A percentile compares a stretch with the other conserved stretches of the same genome.
Conservation (phyloP, 2,113 vertebrate genomes). For the Sylvietta virens region DNA sequence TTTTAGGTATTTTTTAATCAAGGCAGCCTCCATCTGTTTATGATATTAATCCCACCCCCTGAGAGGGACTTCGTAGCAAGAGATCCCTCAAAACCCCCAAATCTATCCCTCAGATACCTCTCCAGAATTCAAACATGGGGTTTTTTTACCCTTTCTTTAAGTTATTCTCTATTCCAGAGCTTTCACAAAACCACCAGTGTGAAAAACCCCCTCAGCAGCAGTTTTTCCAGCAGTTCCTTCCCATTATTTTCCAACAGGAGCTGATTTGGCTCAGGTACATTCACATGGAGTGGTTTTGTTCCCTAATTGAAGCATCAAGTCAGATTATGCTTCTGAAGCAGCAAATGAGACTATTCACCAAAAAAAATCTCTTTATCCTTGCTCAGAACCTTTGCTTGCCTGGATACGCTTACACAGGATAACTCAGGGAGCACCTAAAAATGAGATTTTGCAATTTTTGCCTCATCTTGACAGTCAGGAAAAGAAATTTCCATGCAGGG, state of each 20-base stretch:
- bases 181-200: not conserved
- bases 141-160: not conserved
- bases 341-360: not conserved
- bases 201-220: not conserved
- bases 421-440: not conserved
- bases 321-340: not conserved
- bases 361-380: not conserved
- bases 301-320: slow-evolving; percentile 30
- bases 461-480: not conserved
- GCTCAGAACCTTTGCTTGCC: not conserved
- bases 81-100: not conserved
- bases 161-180: not conserved
- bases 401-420: not conserved
- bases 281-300: not conserved
- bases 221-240: not conserved
- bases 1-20: not conserved
- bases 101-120: too few relatives aligned
- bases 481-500: not conserved
- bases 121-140: rapidly evolving
- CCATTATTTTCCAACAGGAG: not conserved
- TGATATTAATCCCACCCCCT: not conserved
- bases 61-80: not conserved
- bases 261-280: not conserved
- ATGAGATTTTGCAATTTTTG: not conserved
- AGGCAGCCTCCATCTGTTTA: not conserved